Percentiles rank a stretch among this genome's conserved stretches.
Evolutionary conservation across 2,113 vertebrate species (phyloP).

Genomic region (rat (Rattus norvegicus)): DNA sequence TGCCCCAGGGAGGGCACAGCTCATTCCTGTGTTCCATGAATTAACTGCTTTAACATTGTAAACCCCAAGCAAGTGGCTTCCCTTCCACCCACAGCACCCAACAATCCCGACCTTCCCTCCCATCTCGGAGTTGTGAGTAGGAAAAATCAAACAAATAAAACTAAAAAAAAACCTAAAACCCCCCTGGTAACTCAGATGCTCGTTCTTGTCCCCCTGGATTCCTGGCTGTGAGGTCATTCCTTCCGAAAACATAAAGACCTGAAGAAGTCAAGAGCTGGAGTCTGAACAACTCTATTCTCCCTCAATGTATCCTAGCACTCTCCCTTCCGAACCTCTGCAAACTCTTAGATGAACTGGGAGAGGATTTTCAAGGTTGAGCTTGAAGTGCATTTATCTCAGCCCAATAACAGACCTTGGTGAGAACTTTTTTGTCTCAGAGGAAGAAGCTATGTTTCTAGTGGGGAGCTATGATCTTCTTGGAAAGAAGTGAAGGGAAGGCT

Average conservation of each 20-base stretch:
- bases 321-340: not conserved
- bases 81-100: not conserved
- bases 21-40: not conserved
- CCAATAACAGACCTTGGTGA: not conserved
- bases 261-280: constrained; percentile 24
- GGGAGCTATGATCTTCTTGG: not conserved
- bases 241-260: not conserved
- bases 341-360: not conserved
- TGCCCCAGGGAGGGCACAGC: not conserved
- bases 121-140: not conserved
- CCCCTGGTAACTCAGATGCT: not conserved
- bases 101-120: not conserved
- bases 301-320: not conserved
- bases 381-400: not conserved
- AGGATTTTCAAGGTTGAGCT: constrained; percentile 17
- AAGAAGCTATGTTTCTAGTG: not conserved
- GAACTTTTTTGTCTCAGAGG: constrained; percentile 24
- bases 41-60: not conserved
- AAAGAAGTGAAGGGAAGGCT: not conserved
- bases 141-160: not conserved
- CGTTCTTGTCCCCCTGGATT: not conserved
- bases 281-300: not conserved
- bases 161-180: not conserved
- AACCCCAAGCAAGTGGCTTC: not conserved
- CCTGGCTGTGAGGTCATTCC: not conserved